Percentiles rank a stretch among this genome's conserved stretches.
Evolutionary conservation across 2,888 invertebrate species (phyloP).

Genomic region (Euphydryas editha): DNA sequence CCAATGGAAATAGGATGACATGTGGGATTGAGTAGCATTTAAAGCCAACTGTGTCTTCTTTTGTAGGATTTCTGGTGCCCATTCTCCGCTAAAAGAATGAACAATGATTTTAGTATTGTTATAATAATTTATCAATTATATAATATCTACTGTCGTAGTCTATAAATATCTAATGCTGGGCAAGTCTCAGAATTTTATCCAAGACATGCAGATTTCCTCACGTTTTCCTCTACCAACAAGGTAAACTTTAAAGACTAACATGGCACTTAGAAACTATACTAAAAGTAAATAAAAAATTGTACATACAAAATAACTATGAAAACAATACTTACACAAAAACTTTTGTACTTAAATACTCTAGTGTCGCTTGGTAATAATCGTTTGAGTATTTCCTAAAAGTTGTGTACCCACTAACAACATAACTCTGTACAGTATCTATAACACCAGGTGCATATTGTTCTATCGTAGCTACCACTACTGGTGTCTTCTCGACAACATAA

Average conservation of each 20-base stretch:
- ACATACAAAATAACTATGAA: no score
- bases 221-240: no score
- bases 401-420: slow-evolving; percentile 70
- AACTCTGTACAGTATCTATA: slow-evolving; percentile 83
- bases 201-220: no score
- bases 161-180: no score
- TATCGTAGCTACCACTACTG: slow-evolving; percentile 74
- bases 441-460: slow-evolving; percentile 90
- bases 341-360: slow-evolving; percentile 87
- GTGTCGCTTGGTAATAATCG: slow-evolving; percentile 79
- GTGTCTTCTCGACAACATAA: slow-evolving; percentile 79
- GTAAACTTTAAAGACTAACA: no score
- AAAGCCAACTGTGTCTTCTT: slow-evolving; percentile 86
- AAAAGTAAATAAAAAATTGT: no score
- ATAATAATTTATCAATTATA: background rate
- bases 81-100: slow-evolving; percentile 84
- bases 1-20: slow-evolving; percentile 88
- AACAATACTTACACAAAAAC: slow-evolving; percentile 89
- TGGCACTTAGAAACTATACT: no score
- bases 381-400: slow-evolving; percentile 74
- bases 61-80: slow-evolving; percentile 90
- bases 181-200: no score
- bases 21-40: slow-evolving; percentile 87
- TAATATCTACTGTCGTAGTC: no score
- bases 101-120: background rate